Percentiles rank a stretch among this genome's conserved stretches.
These are phyloP conservation scores for Meandrusa payeni DNA, from an alignment of 2,888 invertebrate genomes.

Conservation along the genomic window DNA sequence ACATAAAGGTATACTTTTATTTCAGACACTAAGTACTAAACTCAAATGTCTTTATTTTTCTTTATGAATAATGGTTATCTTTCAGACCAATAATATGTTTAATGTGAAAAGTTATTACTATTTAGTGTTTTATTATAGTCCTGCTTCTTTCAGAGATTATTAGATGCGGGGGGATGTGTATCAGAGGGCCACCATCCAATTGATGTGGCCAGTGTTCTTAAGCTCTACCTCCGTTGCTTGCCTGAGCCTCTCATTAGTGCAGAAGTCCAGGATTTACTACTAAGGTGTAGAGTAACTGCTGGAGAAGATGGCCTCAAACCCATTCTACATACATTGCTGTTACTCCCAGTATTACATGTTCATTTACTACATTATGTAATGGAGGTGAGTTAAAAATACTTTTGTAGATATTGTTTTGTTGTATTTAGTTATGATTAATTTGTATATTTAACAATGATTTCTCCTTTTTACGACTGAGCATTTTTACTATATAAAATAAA, in stretches of 20 bases:
- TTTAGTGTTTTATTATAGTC: too few species aligned
- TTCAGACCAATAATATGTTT: too few species aligned
- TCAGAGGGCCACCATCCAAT: conserved; percentile 88
- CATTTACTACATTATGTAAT: conserved; percentile 91
- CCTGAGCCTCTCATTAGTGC: conserved; percentile 90
- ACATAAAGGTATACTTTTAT: conserved; percentile 83
- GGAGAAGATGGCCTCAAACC: conserved; percentile 82
- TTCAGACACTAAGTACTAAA: too few species aligned
- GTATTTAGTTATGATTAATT: too few species aligned
- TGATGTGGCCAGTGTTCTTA: conserved; percentile 92
- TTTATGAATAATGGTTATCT: too few species aligned
- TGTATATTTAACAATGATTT: too few species aligned
- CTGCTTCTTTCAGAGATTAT: conserved; percentile 69
- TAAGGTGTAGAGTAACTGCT: conserved; percentile 83
- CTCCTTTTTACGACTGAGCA: too few species aligned
- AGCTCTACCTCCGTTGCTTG: conserved; percentile 91
- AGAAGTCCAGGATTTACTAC: conserved; percentile 89
- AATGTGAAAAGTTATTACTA: too few species aligned
- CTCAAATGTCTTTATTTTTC: too few species aligned
- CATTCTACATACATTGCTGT: conserved; percentile 84
- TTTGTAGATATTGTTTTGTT: too few species aligned
- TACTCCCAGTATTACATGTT: conserved; percentile 88
- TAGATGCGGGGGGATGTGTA: conserved; percentile 87
- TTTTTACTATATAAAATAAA: too few species aligned
- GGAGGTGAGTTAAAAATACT: conserved; percentile 75